Evolutionary conservation across 2,888 invertebrate genomes (phyloP).

Genomic region (Sclerodermus sp.): DNA sequence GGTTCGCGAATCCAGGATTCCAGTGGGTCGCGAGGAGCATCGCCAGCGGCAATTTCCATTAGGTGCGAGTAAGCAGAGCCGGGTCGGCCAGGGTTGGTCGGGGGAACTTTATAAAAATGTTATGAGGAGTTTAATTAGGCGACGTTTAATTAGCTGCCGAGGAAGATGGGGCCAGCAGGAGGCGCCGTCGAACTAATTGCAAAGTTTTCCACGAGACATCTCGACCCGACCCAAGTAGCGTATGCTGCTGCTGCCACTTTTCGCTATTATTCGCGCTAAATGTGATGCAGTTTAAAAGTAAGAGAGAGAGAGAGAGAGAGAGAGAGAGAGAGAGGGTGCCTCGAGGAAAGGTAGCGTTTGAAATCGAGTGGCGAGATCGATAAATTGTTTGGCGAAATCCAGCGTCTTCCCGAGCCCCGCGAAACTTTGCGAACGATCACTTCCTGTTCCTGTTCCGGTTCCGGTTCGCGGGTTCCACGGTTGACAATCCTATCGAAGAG

Average conservation of each 20-base stretch:
- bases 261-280: conserved; percentile 41
- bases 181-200: conserved; percentile 41
- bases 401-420: too few relatives aligned
- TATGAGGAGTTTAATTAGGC: conserved; percentile 51
- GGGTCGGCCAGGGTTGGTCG: conserved; percentile 22
- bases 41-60: not conserved
- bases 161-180: conserved; percentile 18
- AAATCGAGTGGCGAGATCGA: too few relatives aligned
- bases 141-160: conserved; percentile 44
- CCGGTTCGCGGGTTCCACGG: too few relatives aligned
- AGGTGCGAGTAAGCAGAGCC: not conserved
- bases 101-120: conserved; percentile 52
- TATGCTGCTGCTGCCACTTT: conserved; percentile 33
- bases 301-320: not conserved
- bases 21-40: too few relatives aligned
- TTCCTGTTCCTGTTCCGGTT: too few relatives aligned
- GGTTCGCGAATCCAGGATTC: too few relatives aligned
- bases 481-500: too few relatives aligned
- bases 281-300: conserved; percentile 38
- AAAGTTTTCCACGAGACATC: conserved; percentile 41
- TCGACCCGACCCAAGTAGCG: conserved; percentile 37
- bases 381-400: too few relatives aligned
- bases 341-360: conserved; percentile 31
- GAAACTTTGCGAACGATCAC: too few relatives aligned
- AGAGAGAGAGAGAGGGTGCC: conserved; percentile 26